Evolutionary conservation across 2,888 invertebrate species (phyloP), one percentile per base, ranked within the genome.

Genomic region (Eupithecia tripunctaria): DNA sequence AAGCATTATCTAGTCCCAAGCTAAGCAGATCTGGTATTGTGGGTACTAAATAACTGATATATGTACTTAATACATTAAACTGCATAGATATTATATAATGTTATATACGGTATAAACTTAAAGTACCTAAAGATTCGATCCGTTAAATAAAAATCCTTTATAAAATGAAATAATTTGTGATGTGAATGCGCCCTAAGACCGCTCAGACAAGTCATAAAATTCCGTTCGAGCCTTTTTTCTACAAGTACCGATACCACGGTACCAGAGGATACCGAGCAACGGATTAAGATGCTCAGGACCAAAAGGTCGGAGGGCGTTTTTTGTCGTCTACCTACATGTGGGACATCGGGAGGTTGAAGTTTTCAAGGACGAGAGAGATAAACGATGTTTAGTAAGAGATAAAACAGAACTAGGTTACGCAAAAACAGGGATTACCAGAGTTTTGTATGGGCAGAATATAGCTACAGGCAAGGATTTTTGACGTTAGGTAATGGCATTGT

Each of bases 231-330:
- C 89, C 89, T 92, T 94, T 92, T 93, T 92, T 89, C 86, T 83
- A 84, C 85, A 85, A 84, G 90, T 92, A 92, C 92, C 92, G 91
- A 93, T 90, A 91, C 82, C 88, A 88, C 89, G 88, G 91, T 89
- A 89, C 86, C 83, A 14, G 32, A 63, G 62, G 12, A 63, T 36
- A 63, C 62, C 32, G 62, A n/a, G 36, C 32, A 10, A 32, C 32
- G 32, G 62, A 63, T 36, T n/a, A 63, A 63, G 7, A 21, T 36
- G 62, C 36, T 29, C 84, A 83, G 47, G 47, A 88, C 89, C 89
- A 84, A 91, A 91, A 94, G 93, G 93, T 93, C 91, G 87, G 91
- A 93, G 91, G 93, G 92, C 91, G 89, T 90, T 87, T 86, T 91
- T 91, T 90, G 84, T 91, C 79, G 81, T 86, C 84, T 85, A 80